Base-by-base conservation (phyloP, 2,113 vertebrate genomes). In the Corapipo altera region DNA sequence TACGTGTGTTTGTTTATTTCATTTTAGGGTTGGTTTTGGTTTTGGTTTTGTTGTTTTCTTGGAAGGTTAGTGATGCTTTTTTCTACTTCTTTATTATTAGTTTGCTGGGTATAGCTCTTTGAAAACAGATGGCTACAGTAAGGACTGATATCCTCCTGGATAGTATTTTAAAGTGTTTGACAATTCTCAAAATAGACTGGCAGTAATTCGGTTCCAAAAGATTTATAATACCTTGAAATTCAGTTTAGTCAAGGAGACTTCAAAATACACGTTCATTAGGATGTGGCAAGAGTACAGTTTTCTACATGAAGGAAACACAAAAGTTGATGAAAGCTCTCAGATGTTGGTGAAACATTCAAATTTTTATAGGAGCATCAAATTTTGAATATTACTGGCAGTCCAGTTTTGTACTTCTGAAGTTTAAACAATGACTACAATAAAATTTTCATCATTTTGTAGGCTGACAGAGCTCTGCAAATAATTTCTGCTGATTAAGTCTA, bases 401-500 rank as follows among this genome's bases (percentile, higher is more conserved):
- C 3, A 89, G 5, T 8, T 85, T 85, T 59, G 22, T 70, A 39
- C 6, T 91, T 87, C 26, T 16, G 5, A 77, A 88, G 22, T 83
- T 83, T 83, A 86, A 95, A 66, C 48, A 89, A 62, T 39, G 35
- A 48, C 35, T 86, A 67, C 39, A 85, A 90, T 48, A 90, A 82
- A 55, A 32, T 52, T 62, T 48, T 82, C 21, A 74, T 64, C 85
- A 44, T 88, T 85, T 88, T 77, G n/a, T 67, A 55, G 46, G 33
- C 22, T 80, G 69, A 64, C 44, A 88, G 44, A 88, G 24, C 13
- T 85, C 46, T 85, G 62, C 51, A 97, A 90, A 90, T 67, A 70
- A 54, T 90, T 96, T 95, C 64, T 95, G 59, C 46, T 74, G 71
- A 82, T 89, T 76, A 91, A 83, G 44, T 82, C 67, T 66, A 22